A percentile compares a stretch with the other conserved stretches of the same genome.
These are phyloP conservation scores for Harpegnathos saltator DNA, from an alignment of 1,140 invertebrate species.

Conservation along the genomic window DNA sequence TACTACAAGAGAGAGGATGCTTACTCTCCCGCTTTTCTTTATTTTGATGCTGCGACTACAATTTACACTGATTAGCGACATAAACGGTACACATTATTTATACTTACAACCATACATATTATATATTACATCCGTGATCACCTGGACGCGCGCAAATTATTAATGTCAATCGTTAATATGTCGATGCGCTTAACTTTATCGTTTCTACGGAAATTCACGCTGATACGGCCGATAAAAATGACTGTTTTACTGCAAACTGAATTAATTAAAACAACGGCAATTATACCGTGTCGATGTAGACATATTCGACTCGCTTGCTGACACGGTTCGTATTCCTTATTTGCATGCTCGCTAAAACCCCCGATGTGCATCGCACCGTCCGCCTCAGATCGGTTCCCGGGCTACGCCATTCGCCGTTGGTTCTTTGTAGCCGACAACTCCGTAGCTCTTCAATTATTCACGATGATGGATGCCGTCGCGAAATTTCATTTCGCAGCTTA, in stretches of 20 bases:
- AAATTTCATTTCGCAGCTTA: slow-evolving; percentile 30
- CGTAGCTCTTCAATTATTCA: slow-evolving; percentile 27
- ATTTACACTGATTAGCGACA: slow-evolving; percentile 22
- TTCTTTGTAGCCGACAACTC: slow-evolving; percentile 44
- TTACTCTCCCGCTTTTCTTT: no score
- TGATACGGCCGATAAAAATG: not conserved
- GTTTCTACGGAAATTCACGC: not conserved
- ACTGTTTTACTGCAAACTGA: not conserved
- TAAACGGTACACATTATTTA: not conserved
- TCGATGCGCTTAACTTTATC: slow-evolving; percentile 2
- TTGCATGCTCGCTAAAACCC: slow-evolving; percentile 16
- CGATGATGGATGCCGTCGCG: not conserved
- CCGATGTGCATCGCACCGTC: slow-evolving; percentile 1
- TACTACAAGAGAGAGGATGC: no score
- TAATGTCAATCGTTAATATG: slow-evolving; percentile 17
- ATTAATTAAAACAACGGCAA: slow-evolving; percentile 24
- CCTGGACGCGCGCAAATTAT: slow-evolving; percentile 2
- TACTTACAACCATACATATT: slow-evolving; percentile 11
- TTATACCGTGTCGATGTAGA: not conserved
- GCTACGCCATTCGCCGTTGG: not conserved
- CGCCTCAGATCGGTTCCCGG: not conserved
- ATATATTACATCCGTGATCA: slow-evolving; percentile 25
- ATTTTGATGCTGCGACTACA: not conserved
- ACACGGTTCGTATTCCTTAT: slow-evolving; percentile 26
- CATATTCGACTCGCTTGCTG: not conserved